Evolutionary conservation across 2,113 vertebrate species (phyloP), one percentile per base, ranked within the genome.

Genomic region (Sceloporus tristichus): DNA sequence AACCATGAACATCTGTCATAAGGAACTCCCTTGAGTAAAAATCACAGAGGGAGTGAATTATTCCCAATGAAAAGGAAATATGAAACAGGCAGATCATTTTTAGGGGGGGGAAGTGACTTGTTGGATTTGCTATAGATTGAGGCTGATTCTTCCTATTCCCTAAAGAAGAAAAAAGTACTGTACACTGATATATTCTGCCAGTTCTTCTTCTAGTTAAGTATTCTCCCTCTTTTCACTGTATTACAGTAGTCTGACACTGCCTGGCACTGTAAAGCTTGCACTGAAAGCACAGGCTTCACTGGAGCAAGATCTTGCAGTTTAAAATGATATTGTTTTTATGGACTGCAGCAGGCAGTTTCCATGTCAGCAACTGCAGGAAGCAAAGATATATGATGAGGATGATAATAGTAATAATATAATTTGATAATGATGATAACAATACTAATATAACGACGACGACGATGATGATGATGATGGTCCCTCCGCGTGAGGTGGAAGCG

Each of bases 271-370:
- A 87, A 59, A 19, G 10, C n/a, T 76, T 38, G 2, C 48, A 34
- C 34, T 34, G 34, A 0, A 0, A 77, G 40, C 78, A 86, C 0
- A 9, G 0, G 54, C 66, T 3, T 0, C 70, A 79, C 48, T 86
- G 5, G 85, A 85, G 84, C 34, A 75, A 25, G 9, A 91, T 34
- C 53, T 42, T 82, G 74, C 8, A 42, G 82, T 76, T 83, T 38
- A n/a, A 93, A 78, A 19, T 3, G 13, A 11, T 71, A 89, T 40
- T 82, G 48, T 66, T 84, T 73, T 89, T 82, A 62, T 1, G 42
- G n/a, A 87, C 0, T 1, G 38, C 71, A 59, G 42, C n/a, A 53
- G 27, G 4, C n/a, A 3, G 48, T 9, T 40, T n/a, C 48, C 7
- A 48, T 48, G 48, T 5, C 79, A 23, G 88, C 40, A 87, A 56